A percentile compares a stretch with the other conserved stretches of the same genome.
phyloP scores from a whole-genome alignment of 2,113 vertebrate species.

The Siniperca chuatsi region DNA sequence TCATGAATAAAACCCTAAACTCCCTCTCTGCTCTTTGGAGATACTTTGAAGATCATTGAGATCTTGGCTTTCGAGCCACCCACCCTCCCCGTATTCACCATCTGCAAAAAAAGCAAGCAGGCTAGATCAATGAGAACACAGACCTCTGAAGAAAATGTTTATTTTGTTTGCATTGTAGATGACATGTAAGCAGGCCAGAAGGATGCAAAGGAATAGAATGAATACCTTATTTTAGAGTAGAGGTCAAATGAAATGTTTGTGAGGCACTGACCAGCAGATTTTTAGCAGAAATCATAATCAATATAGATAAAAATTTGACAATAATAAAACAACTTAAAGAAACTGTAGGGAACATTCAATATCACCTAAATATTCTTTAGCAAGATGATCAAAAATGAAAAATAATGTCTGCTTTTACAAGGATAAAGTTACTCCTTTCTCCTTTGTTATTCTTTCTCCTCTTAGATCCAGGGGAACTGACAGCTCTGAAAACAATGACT shows the following conservation, averaged over 20 bases:
- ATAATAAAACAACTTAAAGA: not conserved
- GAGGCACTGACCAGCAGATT: not conserved
- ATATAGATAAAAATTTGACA: not conserved
- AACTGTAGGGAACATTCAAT: not conserved
- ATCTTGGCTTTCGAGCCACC: slow-evolving; percentile 6
- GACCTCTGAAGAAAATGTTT: slow-evolving; percentile 4
- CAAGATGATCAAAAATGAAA: not conserved
- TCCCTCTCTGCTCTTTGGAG: slow-evolving; percentile 28
- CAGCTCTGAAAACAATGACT: slow-evolving; percentile 18
- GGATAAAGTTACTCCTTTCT: not conserved
- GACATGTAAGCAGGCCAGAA: slow-evolving; percentile 15
- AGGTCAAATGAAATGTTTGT: not conserved
- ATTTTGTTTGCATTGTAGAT: slow-evolving; percentile 26
- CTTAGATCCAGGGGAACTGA: slow-evolving; percentile 3
- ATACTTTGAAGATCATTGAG: slow-evolving; percentile 29
- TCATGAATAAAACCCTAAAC: slow-evolving; percentile 24
- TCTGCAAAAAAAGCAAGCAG: slow-evolving; percentile 34
- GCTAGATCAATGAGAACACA: slow-evolving; percentile 30
- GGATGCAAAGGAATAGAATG: not conserved
- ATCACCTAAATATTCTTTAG: not conserved
- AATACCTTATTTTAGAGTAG: not conserved
- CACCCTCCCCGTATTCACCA: slow-evolving; percentile 15
- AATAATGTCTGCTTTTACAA: not conserved
- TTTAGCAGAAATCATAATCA: not conserved
- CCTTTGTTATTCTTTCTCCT: not conserved